Conservation (phyloP, 2,113 vertebrate genomes). For the Synodontis membranacea region DNA sequence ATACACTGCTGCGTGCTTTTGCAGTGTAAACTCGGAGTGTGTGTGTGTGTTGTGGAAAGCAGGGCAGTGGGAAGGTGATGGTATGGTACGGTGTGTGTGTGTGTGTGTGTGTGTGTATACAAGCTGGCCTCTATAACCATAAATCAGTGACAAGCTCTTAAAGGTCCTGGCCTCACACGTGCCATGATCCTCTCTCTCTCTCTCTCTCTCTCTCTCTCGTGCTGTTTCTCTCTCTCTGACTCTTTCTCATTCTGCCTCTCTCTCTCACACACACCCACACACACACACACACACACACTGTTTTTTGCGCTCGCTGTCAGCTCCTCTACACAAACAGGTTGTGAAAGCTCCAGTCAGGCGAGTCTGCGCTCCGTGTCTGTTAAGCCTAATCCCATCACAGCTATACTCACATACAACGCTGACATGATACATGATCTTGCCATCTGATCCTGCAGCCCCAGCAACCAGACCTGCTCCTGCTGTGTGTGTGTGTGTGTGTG, state of each 20-base stretch:
- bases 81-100: neutral
- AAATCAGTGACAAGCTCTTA: conserved; percentile 27
- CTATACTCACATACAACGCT: conserved; percentile 37
- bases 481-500: conserved; percentile 25
- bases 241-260: conserved; percentile 7
- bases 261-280: neutral
- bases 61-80: neutral
- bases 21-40: neutral
- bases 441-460: conserved; percentile 43
- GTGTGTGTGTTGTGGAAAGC: conserved; percentile 3
- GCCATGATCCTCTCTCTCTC: neutral
- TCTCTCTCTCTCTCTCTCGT: conserved; percentile 25
- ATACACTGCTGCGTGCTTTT: neutral
- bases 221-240: neutral
- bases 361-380: conserved; percentile 24
- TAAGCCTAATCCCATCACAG: conserved; percentile 39
- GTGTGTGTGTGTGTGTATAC: neutral
- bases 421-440: conserved; percentile 52
- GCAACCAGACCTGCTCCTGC: conserved; percentile 41
- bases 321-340: conserved; percentile 38
- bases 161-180: conserved; percentile 39
- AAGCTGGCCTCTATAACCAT: conserved; percentile 23
- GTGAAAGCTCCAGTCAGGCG: conserved; percentile 40
- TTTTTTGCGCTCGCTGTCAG: conserved; percentile 9
- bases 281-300: neutral